Evolutionary conservation across 2,797 vertebrate genomes (phyloP), one percentile per base, ranked within the genome.

Genomic region (Cephalopachus bancanus): DNA sequence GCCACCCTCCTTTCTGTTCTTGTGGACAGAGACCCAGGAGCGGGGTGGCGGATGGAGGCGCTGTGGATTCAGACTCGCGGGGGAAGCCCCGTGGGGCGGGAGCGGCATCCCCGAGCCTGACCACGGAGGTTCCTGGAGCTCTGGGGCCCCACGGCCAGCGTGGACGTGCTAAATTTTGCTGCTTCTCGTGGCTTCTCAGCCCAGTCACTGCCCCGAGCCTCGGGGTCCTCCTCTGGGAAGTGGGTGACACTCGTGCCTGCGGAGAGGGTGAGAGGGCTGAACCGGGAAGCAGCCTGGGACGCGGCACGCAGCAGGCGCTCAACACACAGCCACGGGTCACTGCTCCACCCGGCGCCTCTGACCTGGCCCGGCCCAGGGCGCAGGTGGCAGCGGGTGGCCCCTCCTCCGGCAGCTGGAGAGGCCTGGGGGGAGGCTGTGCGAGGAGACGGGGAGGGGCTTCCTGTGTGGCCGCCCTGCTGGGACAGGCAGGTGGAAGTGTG

Each of bases 231-330:
- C 20, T 74, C 51, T 44, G 55, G 64, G 81, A 26, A 86, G 62
- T 2, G 71, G 51, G 83, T 26, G 28, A n/a, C 1, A 2, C 2
- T 10, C 19, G 51, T 17, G 1, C 30, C 37, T 69, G 3, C 16
- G 14, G 15, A 0, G 2, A 14, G 30, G 10, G 20, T 0, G 7
- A 20, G 64, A 44, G 37, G 62, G 11, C 5, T 3, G 15, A 3
- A 1, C 0, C 19, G 22, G 51, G 3, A 4, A 44, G 44, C 53
- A 33, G 60, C 28, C 26, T 24, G 33, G 22, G 33, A 12, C 6
- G 0, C 5, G 55, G 30, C 28, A 20, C 16, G 1, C 0, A 10
- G 86, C 7, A 0, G 4, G 5, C 0, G 20, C 15, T 9, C 15
- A 7, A 19, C 4, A 5, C 20, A 9, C 20, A 10, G 17, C 51